A percentile compares a stretch with the other conserved stretches of the same genome.
These are phyloP conservation scores for Cyprinodon diabolis DNA, from an alignment of 2,797 vertebrate genomes.

Conservation along the genomic window DNA sequence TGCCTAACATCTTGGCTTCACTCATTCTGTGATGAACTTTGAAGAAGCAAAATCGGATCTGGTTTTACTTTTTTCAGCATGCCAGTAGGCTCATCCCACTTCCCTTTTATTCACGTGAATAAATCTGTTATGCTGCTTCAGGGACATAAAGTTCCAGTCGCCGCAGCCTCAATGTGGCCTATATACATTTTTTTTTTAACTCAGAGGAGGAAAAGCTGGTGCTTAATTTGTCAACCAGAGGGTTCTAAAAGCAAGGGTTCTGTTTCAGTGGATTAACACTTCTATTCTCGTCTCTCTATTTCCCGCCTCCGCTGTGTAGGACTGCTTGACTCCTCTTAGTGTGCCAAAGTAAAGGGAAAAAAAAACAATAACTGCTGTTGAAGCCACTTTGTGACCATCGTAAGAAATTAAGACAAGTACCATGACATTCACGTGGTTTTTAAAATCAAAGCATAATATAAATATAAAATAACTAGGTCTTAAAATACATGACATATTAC, in stretches of 20 bases:
- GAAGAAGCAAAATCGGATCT: not conserved
- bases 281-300: slow-evolving; percentile 10
- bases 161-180: not conserved
- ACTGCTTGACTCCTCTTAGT: not conserved
- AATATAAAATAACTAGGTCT: not conserved
- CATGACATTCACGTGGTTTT: not conserved
- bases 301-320: not conserved
- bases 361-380: not conserved
- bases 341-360: not conserved
- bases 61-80: not conserved
- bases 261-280: slow-evolving; percentile 14
- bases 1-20: not conserved
- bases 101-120: not conserved
- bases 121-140: slow-evolving; percentile 1
- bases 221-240: slow-evolving; percentile 7
- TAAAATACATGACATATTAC: not conserved
- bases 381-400: not conserved
- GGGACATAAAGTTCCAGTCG: slow-evolving; percentile 1
- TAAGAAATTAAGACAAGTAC: not conserved
- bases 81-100: slow-evolving; percentile 1
- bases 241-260: not conserved
- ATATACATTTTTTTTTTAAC: not conserved
- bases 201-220: slow-evolving; percentile 1
- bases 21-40: not conserved
- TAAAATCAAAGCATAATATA: not conserved